Conservation (phyloP, 2,888 invertebrate genomes). For the Hedychridium roseum region DNA sequence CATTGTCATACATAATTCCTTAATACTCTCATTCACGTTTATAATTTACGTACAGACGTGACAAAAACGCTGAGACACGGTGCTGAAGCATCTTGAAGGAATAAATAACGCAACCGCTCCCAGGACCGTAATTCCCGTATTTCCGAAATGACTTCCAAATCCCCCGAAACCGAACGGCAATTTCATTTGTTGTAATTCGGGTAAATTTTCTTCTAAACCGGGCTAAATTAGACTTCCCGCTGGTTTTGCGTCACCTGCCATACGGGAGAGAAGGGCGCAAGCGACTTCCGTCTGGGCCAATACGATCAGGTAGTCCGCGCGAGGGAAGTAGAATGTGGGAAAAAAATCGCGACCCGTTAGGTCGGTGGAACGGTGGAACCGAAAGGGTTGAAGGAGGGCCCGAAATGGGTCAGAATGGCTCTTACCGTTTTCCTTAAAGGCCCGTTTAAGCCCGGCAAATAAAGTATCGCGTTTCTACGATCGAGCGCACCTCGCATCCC, state of each 20-base stretch:
- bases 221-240: too few species aligned
- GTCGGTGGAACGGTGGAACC: slow-evolving; percentile 27
- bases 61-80: too few species aligned
- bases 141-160: too few species aligned
- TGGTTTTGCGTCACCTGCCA: slow-evolving; percentile 28
- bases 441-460: slow-evolving; percentile 43
- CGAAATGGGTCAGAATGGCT: slow-evolving; percentile 55
- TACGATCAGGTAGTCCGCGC: slow-evolving; percentile 37
- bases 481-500: slow-evolving; percentile 8
- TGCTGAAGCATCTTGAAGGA: too few species aligned
- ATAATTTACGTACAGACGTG: too few species aligned
- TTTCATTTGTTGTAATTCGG: too few species aligned
- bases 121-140: too few species aligned
- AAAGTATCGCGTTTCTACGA: slow-evolving; percentile 53
- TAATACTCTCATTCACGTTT: too few species aligned
- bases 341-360: slow-evolving; percentile 57
- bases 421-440: slow-evolving; percentile 50
- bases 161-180: too few species aligned
- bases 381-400: slow-evolving; percentile 56
- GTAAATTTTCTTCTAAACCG: too few species aligned
- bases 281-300: slow-evolving; percentile 15
- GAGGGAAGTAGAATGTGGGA: slow-evolving; percentile 60
- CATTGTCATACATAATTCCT: too few species aligned
- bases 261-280: slow-evolving; percentile 11
- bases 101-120: too few species aligned